Conservation (phyloP, 2,113 vertebrate genomes). For the Thamnaconus septentrionalis region DNA sequence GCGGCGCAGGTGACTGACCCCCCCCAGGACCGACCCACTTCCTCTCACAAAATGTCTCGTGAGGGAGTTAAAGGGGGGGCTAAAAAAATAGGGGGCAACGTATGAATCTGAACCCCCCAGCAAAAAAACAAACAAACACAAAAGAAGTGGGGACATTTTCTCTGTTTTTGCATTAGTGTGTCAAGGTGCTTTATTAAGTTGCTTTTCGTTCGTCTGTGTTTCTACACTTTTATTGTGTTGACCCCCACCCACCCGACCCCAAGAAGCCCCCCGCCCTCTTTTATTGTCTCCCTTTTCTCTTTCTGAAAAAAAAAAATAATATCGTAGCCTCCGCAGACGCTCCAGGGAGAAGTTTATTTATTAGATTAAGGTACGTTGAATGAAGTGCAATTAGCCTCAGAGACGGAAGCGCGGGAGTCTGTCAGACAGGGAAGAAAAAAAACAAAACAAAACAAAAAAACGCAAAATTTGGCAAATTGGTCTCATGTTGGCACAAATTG, state of each 20-base stretch:
- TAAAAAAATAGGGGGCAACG: slow-evolving; percentile 42
- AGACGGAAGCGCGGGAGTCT: slow-evolving; percentile 41
- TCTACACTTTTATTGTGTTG: slow-evolving; percentile 57
- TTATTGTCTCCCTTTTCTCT: slow-evolving; percentile 26
- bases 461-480: slow-evolving; percentile 55
- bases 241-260: slow-evolving; percentile 46
- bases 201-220: slow-evolving; percentile 59
- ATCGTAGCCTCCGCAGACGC: slow-evolving; percentile 52
- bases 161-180: slow-evolving; percentile 70
- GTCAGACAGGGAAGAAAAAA: not conserved
- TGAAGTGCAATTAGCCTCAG: slow-evolving; percentile 74
- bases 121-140: no score
- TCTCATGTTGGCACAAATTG: slow-evolving; percentile 63
- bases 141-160: not conserved
- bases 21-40: slow-evolving; percentile 49
- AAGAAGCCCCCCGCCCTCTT: slow-evolving; percentile 52
- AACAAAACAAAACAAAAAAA: slow-evolving; percentile 29
- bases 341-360: slow-evolving; percentile 78
- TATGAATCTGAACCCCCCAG: slow-evolving; percentile 44
- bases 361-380: slow-evolving; percentile 78
- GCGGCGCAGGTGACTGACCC: slow-evolving; percentile 60
- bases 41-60: slow-evolving; percentile 35
- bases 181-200: slow-evolving; percentile 71
- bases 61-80: no score
- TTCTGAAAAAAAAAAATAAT: slow-evolving; percentile 65